Evolutionary conservation across 2,888 invertebrate species (phyloP).

Genomic region (Pegoplata infirma): DNA sequence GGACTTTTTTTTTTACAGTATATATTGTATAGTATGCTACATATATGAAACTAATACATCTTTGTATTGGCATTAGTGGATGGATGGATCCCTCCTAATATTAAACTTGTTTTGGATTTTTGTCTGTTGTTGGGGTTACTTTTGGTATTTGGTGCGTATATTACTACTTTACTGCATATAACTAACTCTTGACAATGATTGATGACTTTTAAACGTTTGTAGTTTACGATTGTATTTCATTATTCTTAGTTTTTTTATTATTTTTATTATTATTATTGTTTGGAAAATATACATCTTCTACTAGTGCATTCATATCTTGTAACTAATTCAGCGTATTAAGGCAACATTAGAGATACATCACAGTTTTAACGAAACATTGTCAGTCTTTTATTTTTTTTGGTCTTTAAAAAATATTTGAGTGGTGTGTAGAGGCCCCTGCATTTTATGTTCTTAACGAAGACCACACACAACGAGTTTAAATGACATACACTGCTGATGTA

Average conservation of each 20-base stretch:
- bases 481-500: no score
- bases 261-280: slow-evolving; percentile 8
- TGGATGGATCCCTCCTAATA: slow-evolving; percentile 2
- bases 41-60: background rate
- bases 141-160: slow-evolving; percentile 23
- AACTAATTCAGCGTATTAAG: slow-evolving; percentile 16
- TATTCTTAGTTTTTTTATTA: slow-evolving; percentile 36
- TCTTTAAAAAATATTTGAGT: slow-evolving; percentile 11
- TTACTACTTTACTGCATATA: slow-evolving; percentile 30
- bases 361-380: slow-evolving; percentile 10
- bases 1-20: no score
- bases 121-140: background rate
- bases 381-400: slow-evolving; percentile 18
- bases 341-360: slow-evolving; percentile 26
- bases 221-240: slow-evolving; percentile 12
- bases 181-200: slow-evolving; percentile 63
- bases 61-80: slow-evolving; percentile 22
- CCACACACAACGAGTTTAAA: slow-evolving; percentile 2
- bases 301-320: slow-evolving; percentile 1
- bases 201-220: slow-evolving; percentile 60
- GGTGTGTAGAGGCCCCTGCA: background rate
- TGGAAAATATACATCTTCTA: background rate
- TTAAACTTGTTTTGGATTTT: slow-evolving; percentile 43
- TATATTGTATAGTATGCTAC: background rate
- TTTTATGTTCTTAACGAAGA: background rate